Evolutionary conservation across 2,888 invertebrate species (phyloP), one percentile per base, ranked within the genome.

Genomic region (Plutella xylostella): DNA sequence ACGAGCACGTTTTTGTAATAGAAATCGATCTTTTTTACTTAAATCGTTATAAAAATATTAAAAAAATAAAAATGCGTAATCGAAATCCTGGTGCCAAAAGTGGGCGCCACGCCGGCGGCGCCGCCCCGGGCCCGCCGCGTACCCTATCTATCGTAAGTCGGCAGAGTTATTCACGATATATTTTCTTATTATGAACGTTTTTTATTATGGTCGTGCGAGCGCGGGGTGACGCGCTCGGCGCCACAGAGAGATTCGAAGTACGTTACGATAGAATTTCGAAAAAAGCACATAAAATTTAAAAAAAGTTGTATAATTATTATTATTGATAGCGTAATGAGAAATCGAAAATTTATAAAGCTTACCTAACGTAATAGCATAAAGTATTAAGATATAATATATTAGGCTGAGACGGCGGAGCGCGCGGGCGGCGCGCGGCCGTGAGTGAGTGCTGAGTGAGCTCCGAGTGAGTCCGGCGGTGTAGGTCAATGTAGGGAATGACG

Each of bases 181-280:
- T 87, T 87, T 87, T 87, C 87, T 78, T 87, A 87, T 85, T 85
- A 82, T 83, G 80, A 82, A 85, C 85, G 85, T 86, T 86, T 86
- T 86, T 85, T 80, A 83, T 82, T 78, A 78, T 58, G 85, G 86
- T 82, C 85, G 87, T 78, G 79, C 86, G 80, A 86, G 78, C 79
- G 86, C 80, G 87, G 66, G 69, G 64, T 51, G 57, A 63, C 53
- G 68, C 71, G 71, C 69, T 67, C 78, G 68, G 47, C 72, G 77
- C 75, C 76, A 63, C 72, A 72, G 80, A 80, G 76, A 79, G 80
- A 80, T 69, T 75, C 75, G 80, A 77, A 66, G 68, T 75, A 77
- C 72, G 77, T 80, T 80, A 83, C 75, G 75, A 82, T 83, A 82
- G 80, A 79, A 80, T 82, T 83, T 83, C 79, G 80, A 79, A 80